phyloP scores from a whole-genome alignment of 1,140 invertebrate genomes.

The Saccostrea cuccullata region DNA sequence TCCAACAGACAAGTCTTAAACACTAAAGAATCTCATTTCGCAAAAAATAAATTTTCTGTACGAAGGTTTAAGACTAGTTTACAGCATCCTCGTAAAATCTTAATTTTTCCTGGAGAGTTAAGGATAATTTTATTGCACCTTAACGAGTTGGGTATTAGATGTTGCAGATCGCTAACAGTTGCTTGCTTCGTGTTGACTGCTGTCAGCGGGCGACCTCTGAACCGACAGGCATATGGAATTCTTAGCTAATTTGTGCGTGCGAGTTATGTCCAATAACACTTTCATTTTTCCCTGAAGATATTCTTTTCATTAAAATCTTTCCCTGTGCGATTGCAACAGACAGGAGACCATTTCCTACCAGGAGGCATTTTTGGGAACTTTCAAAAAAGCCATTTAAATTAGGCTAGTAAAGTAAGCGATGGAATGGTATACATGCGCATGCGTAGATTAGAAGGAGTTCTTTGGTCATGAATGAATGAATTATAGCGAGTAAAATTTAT shows the following conservation, averaged over 20 bases:
- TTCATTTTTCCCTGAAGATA: background rate
- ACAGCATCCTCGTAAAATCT: background rate
- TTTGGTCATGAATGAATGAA: no score
- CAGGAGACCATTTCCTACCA: background rate
- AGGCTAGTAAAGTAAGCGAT: background rate
- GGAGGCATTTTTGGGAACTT: background rate
- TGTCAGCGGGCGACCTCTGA: background rate
- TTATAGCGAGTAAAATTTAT: no score
- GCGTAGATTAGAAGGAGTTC: no score
- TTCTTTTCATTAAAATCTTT: background rate
- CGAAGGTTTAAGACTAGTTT: background rate
- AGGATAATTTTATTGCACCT: slow-evolving; percentile 14
- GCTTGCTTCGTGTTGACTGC: background rate
- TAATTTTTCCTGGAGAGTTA: slow-evolving; percentile 8
- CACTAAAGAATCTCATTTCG: background rate
- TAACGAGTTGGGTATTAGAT: slow-evolving; percentile 22
- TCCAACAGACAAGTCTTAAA: background rate
- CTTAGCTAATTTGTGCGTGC: background rate
- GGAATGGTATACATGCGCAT: background rate
- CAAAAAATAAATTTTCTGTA: background rate
- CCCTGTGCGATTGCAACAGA: background rate
- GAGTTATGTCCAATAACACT: background rate
- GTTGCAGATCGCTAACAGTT: background rate
- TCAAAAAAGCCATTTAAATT: background rate
- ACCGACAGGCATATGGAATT: slow-evolving; percentile 4